Evolutionary conservation across 2,888 invertebrate species (phyloP).

Genomic region (Limnephilus lunatus): DNA sequence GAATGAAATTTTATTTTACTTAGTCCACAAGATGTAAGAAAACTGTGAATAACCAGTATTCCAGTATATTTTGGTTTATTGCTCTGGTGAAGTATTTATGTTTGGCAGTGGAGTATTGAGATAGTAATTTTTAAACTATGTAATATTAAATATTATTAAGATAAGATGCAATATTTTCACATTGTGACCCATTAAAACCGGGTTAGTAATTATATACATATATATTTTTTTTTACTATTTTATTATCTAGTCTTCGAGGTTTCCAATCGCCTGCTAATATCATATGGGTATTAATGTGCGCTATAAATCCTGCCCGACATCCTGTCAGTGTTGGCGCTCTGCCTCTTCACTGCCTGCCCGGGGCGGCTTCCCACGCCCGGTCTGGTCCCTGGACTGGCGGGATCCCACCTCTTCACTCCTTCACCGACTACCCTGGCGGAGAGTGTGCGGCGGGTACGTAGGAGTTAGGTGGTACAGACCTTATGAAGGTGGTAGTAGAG

Average conservation of each 20-base stretch:
- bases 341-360: background rate
- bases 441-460: background rate
- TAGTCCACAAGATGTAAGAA: too few relatives aligned
- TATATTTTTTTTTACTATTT: background rate
- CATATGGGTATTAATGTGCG: background rate
- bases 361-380: slow-evolving; percentile 23
- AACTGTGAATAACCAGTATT: too few relatives aligned
- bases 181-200: background rate
- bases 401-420: background rate
- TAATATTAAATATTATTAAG: too few relatives aligned
- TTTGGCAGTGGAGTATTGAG: too few relatives aligned
- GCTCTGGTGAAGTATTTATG: too few relatives aligned
- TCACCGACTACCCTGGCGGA: background rate
- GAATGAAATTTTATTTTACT: too few relatives aligned
- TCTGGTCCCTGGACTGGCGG: background rate
- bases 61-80: too few relatives aligned
- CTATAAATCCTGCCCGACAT: slow-evolving; percentile 17
- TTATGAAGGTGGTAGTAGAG: background rate
- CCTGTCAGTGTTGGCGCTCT: background rate
- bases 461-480: background rate
- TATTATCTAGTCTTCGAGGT: background rate
- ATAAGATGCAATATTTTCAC: background rate
- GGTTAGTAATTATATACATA: too few relatives aligned
- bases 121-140: too few relatives aligned
- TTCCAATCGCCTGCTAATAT: background rate